Evolutionary conservation across 37 sponge, comb jelly and placozoan species (phyloP).

Genomic region (Oopsacas minuta): DNA sequence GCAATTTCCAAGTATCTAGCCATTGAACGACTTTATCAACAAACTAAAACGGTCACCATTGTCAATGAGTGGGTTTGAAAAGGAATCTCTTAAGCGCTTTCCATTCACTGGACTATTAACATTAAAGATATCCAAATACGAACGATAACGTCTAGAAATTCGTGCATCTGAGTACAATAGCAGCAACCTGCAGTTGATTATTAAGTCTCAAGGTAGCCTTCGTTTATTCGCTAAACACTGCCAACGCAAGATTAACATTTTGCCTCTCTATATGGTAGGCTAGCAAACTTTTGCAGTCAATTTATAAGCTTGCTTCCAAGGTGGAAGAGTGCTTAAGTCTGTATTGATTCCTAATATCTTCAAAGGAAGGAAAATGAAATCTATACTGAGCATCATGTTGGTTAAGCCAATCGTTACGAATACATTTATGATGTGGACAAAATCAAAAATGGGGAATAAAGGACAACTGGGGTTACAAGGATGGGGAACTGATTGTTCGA

Average conservation of each 20-base stretch:
- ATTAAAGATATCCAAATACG: not conserved
- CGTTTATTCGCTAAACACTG: not conserved
- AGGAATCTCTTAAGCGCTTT: not conserved
- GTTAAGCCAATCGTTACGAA: constrained; percentile 2
- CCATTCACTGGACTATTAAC: not conserved
- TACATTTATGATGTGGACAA: constrained; percentile 1
- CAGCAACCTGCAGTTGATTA: not conserved
- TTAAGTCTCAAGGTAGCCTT: not conserved
- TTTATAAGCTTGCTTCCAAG: not conserved
- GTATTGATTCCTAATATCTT: not conserved
- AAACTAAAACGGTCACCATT: not conserved
- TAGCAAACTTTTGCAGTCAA: not conserved
- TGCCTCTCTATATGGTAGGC: not conserved
- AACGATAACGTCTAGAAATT: not conserved
- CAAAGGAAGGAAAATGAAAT: not conserved
- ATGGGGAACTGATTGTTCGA: not conserved
- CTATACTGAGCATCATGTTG: not conserved
- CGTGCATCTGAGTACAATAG: not conserved
- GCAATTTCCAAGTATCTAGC: not conserved
- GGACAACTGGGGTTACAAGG: not conserved
- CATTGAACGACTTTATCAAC: not conserved
- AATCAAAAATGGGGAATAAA: not conserved
- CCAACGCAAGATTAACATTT: not conserved
- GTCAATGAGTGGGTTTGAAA: not conserved
- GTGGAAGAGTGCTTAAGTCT: not conserved